A percentile compares a stretch with the other conserved stretches of the same genome.
phyloP scores from a whole-genome alignment of 1,140 invertebrate genomes.

The Ceratina australensis region DNA sequence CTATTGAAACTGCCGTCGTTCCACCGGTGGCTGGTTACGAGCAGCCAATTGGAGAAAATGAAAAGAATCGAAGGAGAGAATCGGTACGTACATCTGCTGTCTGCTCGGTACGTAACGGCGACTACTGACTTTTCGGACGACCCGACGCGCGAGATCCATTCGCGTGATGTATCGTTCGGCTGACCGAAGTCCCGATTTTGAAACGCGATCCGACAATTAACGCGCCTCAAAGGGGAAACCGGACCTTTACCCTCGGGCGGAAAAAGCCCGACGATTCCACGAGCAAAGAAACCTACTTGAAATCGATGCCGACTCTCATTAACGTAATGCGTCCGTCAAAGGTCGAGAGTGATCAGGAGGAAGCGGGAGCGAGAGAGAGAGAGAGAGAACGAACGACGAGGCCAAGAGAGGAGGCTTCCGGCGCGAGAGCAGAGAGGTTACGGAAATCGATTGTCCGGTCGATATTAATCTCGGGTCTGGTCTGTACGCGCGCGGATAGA shows the following conservation, averaged over 20 bases:
- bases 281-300: constrained; percentile 24
- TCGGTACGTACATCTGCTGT: no score
- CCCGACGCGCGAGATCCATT: no score
- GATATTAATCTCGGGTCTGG: constrained; percentile 52
- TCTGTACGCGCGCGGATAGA: constrained; percentile 18
- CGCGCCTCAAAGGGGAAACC: background rate
- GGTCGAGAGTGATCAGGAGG: constrained; percentile 21
- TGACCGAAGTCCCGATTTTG: background rate
- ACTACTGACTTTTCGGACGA: background rate
- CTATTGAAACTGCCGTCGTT: background rate
- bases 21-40: background rate
- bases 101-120: background rate
- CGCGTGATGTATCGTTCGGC: no score
- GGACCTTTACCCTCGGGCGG: background rate
- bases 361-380: no score
- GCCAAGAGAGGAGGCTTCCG: constrained; percentile 15
- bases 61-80: background rate
- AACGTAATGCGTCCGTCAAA: constrained; percentile 42
- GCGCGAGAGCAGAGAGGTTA: background rate
- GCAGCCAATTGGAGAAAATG: background rate
- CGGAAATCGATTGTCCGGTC: constrained; percentile 50
- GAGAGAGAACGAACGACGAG: background rate
- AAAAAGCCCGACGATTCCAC: constrained; percentile 37
- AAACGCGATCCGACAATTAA: constrained; percentile 22
- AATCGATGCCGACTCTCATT: constrained; percentile 38